Evolutionary conservation across 2,888 invertebrate genomes (phyloP).

Genomic region (Augiades crinisus): DNA sequence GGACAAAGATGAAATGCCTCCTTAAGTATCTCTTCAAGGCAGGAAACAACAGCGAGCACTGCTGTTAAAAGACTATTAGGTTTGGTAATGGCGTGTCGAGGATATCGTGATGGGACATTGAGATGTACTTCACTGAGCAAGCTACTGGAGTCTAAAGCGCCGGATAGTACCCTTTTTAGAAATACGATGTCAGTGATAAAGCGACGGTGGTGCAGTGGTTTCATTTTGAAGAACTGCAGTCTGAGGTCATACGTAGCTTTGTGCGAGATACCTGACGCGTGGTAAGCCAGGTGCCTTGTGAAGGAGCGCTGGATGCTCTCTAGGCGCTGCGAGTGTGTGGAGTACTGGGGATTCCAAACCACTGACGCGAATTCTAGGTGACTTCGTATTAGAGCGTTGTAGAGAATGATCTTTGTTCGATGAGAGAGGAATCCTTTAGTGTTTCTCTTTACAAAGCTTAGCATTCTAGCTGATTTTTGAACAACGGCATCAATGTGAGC

Average conservation of each 20-base stretch:
- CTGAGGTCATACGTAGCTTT: background rate
- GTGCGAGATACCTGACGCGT: background rate
- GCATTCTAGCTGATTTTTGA: slow-evolving; percentile 11
- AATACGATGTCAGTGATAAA: background rate
- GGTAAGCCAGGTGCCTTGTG: slow-evolving; percentile 12
- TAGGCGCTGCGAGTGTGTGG: slow-evolving; percentile 10
- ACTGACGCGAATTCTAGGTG: slow-evolving; percentile 15
- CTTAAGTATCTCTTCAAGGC: too few relatives aligned
- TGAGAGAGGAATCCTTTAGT: slow-evolving; percentile 1
- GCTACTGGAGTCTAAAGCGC: background rate
- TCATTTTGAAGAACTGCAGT: background rate
- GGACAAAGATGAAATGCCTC: too few relatives aligned
- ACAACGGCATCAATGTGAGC: slow-evolving; percentile 8
- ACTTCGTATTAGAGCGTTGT: slow-evolving; percentile 18
- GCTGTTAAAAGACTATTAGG: too few relatives aligned
- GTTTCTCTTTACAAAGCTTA: slow-evolving; percentile 21
- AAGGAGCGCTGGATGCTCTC: slow-evolving; percentile 21
- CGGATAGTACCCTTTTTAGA: background rate
- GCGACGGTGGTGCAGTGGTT: background rate
- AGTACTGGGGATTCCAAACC: slow-evolving; percentile 22
- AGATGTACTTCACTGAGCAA: background rate
- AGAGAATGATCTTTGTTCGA: slow-evolving; percentile 12
- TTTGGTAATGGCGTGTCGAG: background rate
- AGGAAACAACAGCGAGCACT: too few relatives aligned
- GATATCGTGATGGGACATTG: background rate